Evolutionary conservation across 2,888 invertebrate species (phyloP), one percentile per base, ranked within the genome.

Genomic region (Noctua janthe): DNA sequence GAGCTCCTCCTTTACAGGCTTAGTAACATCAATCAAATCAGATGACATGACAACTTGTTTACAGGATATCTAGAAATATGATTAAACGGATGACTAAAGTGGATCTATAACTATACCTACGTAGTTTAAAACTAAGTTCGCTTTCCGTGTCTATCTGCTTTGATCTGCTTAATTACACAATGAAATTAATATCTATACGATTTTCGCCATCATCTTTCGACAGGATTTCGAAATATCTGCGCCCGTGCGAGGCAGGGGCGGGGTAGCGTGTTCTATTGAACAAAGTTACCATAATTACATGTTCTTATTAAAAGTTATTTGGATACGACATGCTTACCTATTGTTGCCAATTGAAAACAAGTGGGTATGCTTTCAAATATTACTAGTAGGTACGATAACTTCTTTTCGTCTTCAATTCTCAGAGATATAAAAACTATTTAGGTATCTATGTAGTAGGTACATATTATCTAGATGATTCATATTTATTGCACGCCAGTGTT

Each of bases 401-500:
- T 59, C 11, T 11, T n/a, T 59, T 59, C 5, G 1, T 39, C 13
- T 62, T 10, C 15, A 49, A 56, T 64, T 69, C 2, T 39, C 15
- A 47, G 62, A 71, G n/a, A 84, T n/a, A 39, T 10, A 62, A n/a
- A 49, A 35, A 20, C 35, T 72, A 35, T 35, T 23, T 8, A 35
- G 29, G 35, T 35, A 35, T 35, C 15, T 29, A 29, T 29, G 4
- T 67, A 67, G 54, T n/a, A 13, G 2, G 20, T 35, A 23, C 47
- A 51, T 72, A 43, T 64, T 80, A 84, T 51, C 20, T 20, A 64
- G 23, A 15, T 71, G n/a, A 1, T 62, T 51, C 1, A 47, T 62
- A 74, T 75, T 66, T 67, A 74, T 71, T 71, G 70, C 69, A 74
- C 51, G 11, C 39, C 59, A 11, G 23, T 69, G 49, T 62, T 54